Evolutionary conservation across 2,113 vertebrate genomes (phyloP), one percentile per base, ranked within the genome.

Genomic region (Zootoca vivipara): DNA sequence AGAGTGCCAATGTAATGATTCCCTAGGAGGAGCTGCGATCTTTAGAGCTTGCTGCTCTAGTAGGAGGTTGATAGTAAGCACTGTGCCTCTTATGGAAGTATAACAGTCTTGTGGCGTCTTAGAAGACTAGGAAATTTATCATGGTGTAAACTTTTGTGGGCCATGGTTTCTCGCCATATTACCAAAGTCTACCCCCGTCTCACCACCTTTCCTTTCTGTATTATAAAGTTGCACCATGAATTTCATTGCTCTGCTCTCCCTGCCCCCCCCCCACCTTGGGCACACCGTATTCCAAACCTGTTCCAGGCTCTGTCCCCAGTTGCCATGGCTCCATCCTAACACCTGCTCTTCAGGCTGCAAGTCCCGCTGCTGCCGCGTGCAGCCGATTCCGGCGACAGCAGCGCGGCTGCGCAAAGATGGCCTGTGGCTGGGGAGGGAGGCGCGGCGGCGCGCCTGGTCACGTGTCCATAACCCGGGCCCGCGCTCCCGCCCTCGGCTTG

Each of bases 361-460:
- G 33, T 56, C n/a, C 5, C 30, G 85, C n/a, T 5, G 58, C 22
- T 12, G 79, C 79, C 80, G 70, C 38, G 79, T 65, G 86, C 56
- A 8, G 30, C n/a, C 38, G 40, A 3, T 65, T 35, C 40, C 20
- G 22, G 58, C 30, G 7, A 69, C 28, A 33, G 70, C 78, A 46
- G 10, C 46, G 40, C 79, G 87, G 10, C 80, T 88, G 80, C 87
- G 87, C 87, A 75, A 52, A 82, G 72, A 52, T 7, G 78, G 79
- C 58, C 46, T 3, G 28, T 26, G 15, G 85, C 85, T 24, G 64
- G 22, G 40, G 33, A 30, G 15, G 56, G 4, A 35, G 69, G n/a
- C 26, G 35, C n/a, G 33, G 12, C 58, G 20, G 52, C 13, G 72
- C 56, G 64, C 24, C 72, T 82, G 80, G 58, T 83, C 87, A 83